Evolutionary conservation across 1,140 invertebrate genomes (phyloP), one percentile per base, ranked within the genome.

Genomic region (Glomeris maerens): DNA sequence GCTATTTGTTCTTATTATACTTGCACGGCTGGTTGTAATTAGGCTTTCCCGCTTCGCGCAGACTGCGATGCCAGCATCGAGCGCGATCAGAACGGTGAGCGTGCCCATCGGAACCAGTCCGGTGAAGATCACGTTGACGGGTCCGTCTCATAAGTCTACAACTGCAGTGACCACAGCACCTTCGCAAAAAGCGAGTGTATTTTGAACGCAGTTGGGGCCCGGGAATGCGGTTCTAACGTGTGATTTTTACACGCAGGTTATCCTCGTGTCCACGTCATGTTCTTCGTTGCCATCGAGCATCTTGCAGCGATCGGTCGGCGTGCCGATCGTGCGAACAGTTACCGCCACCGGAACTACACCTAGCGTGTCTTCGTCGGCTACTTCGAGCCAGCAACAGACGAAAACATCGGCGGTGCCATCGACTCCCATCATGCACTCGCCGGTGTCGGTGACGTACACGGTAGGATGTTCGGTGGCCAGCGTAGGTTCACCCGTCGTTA

Each of bases 271-370:
- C 26, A 36, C 31, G 10, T 10, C 31, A 36, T 23, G 48, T 46
- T 49, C 48, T 20, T 7, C 5, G 25, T 26, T 49, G 4, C 7
- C 31, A n/a, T 22, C 48, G 21, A 49, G 48, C 21, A 20, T 49
- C 17, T 25, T 49, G 5, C 48, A 49, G 25, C 48, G 48, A 2
- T 31, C 46, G 7, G 4, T 47, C 5, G 38, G 20, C 25, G 48
- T 49, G 26, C 48, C 48, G 3, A 49, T 49, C 20, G 48, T 49
- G 14, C 39, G 42, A 25, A 49, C 48, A 3, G 48, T 49, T 3
- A 41, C 48, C 3, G 25, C 48, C 3, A 49, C 48, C 17, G 25
- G 48, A 3, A 39, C 48, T 3, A 49, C 48, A 40, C 14, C 27
- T 23, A 49, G 31, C 23, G 48, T 44, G 21, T 17, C 17, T 7